phyloP scores from a whole-genome alignment of 30 jellyfish, hydroid and myxozoan species.

The Chrysaora quinquecirrha region DNA sequence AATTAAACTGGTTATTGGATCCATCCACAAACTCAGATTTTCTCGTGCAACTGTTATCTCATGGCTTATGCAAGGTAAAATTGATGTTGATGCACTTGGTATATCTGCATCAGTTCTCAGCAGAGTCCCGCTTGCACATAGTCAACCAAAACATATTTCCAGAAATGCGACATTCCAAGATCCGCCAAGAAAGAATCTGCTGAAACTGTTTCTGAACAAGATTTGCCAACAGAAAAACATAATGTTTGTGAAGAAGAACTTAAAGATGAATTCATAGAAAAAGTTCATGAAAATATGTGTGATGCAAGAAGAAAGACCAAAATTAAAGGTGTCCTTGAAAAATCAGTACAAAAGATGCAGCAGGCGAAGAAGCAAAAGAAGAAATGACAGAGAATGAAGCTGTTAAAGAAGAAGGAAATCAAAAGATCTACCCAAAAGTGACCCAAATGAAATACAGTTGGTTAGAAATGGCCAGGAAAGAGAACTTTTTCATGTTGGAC shows the following conservation, averaged over 20 bases:
- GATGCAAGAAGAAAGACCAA: conserved; percentile 3
- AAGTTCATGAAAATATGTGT: no score
- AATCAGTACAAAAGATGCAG: not conserved
- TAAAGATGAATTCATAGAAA: not conserved
- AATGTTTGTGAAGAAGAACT: not conserved
- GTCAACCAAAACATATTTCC: not conserved
- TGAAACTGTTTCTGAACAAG: not conserved
- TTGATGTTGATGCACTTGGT: conserved; percentile 17
- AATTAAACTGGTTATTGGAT: not conserved
- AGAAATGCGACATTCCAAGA: conserved; percentile 5
- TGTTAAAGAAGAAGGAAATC: not conserved
- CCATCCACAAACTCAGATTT: no score
- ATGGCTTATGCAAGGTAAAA: not conserved
- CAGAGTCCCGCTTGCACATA: not conserved
- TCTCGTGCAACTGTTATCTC: no score
- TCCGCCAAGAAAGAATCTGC: not conserved
- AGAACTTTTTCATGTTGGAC: conserved; percentile 17
- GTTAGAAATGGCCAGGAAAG: not conserved
- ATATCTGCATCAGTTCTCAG: not conserved
- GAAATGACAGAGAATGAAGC: not conserved
- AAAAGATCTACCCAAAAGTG: not conserved
- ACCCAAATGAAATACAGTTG: not conserved
- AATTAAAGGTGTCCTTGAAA: not conserved
- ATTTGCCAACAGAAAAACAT: not conserved
- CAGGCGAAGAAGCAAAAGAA: no score